Conservation (phyloP, 2,797 vertebrate species). For the Labeo calbasu region DNA sequence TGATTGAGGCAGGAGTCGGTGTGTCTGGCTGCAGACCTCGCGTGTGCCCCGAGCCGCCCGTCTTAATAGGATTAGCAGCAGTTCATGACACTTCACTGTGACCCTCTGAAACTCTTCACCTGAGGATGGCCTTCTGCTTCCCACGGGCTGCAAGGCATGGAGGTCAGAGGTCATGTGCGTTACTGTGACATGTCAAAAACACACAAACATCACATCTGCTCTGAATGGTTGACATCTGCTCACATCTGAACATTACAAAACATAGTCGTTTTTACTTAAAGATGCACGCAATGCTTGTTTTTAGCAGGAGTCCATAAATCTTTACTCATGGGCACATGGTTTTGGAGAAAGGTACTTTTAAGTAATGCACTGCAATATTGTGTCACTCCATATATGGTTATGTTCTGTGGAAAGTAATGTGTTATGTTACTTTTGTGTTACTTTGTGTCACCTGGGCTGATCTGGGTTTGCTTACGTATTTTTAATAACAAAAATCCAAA, state of each 20-base stretch:
- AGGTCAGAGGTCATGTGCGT: neutral
- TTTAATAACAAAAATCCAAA: too few species aligned
- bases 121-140: neutral
- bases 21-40: slow-evolving; percentile 29
- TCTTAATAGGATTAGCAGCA: slow-evolving; percentile 25
- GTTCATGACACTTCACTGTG: slow-evolving; percentile 21
- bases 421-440: too few species aligned
- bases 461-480: too few species aligned
- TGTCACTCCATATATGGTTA: too few species aligned
- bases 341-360: too few species aligned
- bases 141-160: neutral
- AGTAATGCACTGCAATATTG: too few species aligned
- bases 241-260: neutral
- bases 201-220: neutral
- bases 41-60: slow-evolving; percentile 14
- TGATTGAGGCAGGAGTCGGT: slow-evolving; percentile 10
- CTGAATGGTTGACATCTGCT: neutral
- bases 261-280: neutral
- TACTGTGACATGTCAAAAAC: neutral
- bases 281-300: neutral
- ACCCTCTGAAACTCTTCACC: neutral
- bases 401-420: too few species aligned
- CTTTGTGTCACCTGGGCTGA: too few species aligned
- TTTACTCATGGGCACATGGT: too few species aligned
- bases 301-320: too few species aligned